These are phyloP conservation scores for Oryzaephilus surinamensis DNA, from an alignment of 1,140 invertebrate species.

Conservation along the genomic window DNA sequence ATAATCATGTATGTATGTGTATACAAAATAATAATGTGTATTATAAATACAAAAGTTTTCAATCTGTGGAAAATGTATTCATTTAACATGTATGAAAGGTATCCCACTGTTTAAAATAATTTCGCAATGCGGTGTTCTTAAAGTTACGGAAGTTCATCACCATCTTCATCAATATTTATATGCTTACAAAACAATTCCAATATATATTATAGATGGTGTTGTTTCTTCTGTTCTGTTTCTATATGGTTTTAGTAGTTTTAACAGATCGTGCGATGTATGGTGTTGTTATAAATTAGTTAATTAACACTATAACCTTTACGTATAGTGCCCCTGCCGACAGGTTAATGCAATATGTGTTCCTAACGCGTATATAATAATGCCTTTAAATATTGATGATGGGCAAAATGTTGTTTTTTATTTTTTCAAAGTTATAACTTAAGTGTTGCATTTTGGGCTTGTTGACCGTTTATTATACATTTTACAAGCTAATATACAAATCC, in stretches of 20 bases:
- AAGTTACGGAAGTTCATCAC: slow-evolving; percentile 13
- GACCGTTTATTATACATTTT: no score
- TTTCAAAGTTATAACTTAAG: no score
- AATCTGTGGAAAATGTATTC: slow-evolving; percentile 4
- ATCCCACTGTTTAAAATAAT: slow-evolving; percentile 17
- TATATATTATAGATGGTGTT: no score
- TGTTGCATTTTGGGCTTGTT: neutral
- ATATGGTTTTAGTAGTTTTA: neutral
- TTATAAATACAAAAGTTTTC: no score
- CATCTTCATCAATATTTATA: neutral
- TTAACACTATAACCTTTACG: slow-evolving; percentile 21
- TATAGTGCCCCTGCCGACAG: slow-evolving; percentile 17
- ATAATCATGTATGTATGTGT: no score
- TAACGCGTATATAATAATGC: slow-evolving; percentile 6
- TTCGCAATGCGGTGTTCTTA: slow-evolving; percentile 9
- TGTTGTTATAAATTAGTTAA: slow-evolving; percentile 23
- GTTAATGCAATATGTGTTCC: slow-evolving; percentile 19
- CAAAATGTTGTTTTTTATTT: neutral
- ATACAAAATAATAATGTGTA: no score
- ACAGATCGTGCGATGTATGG: slow-evolving; percentile 7
- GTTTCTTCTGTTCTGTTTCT: no score
- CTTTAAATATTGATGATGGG: neutral
- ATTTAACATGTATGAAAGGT: slow-evolving; percentile 10
- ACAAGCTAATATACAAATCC: neutral
- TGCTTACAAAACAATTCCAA: no score